phyloP scores from a whole-genome alignment of 2,113 vertebrate genomes.

The Ochotona curzoniae region DNA sequence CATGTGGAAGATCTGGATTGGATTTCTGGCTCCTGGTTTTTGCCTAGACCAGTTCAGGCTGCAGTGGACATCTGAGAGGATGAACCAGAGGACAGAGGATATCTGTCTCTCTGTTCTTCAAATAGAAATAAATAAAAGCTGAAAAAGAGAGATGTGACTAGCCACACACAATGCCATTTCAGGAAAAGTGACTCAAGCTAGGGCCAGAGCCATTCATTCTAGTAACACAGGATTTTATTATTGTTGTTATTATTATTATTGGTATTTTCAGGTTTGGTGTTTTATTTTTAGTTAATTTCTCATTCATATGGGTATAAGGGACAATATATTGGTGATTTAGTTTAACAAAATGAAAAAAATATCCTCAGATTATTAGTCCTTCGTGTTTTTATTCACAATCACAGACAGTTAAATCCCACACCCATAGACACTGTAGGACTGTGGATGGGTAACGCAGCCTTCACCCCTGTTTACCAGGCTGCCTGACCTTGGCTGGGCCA shows the following conservation, averaged over 20 bases:
- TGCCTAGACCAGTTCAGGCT: no score
- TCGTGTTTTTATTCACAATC: neutral
- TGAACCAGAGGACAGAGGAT: no score
- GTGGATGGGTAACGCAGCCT: fast-evolving
- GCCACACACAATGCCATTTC: neutral
- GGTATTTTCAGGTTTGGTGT: neutral
- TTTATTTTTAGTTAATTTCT: neutral
- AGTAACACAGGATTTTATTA: neutral
- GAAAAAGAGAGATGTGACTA: neutral
- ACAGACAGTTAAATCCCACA: neutral
- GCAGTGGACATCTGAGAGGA: no score
- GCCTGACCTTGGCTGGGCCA: no score
- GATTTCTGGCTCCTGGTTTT: no score
- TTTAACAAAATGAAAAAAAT: conserved; percentile 3
- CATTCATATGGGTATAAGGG: neutral
- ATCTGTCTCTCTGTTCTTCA: no score
- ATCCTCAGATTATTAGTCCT: neutral
- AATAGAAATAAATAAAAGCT: no score
- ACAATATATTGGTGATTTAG: neutral
- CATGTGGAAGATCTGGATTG: no score
- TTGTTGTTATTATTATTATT: neutral
- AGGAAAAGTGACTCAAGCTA: neutral
- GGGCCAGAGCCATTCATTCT: neutral
- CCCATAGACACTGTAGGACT: neutral
- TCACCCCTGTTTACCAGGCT: no score